Evolutionary conservation across 2,797 vertebrate genomes (phyloP).

Genomic region (Hydrolagus colliei): DNA sequence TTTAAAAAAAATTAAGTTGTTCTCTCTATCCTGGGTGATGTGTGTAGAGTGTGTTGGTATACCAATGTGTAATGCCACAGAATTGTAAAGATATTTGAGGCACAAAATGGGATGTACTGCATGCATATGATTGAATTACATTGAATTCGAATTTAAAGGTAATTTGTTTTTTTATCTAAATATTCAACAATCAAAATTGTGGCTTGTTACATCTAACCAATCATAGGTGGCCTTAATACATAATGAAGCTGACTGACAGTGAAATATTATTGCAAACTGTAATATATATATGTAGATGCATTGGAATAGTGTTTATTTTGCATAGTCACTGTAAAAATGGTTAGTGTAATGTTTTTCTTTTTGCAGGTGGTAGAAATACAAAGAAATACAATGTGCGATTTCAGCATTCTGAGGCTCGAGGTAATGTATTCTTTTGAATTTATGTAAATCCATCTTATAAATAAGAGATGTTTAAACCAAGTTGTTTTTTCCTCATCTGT

Average conservation of each 20-base stretch:
- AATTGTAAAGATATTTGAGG: no score
- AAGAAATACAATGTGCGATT: slow-evolving; percentile 54
- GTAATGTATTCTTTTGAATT: slow-evolving; percentile 45
- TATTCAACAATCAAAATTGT: no score
- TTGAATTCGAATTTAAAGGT: no score
- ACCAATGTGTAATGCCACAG: no score
- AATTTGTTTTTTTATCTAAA: no score
- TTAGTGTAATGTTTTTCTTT: slow-evolving; percentile 31
- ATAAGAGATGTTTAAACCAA: no score
- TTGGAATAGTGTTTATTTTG: neutral
- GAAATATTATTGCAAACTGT: neutral
- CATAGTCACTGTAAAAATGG: neutral
- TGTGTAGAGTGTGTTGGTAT: no score
- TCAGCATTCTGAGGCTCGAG: slow-evolving; percentile 54
- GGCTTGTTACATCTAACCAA: no score
- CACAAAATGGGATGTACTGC: neutral
- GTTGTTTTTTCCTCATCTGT: no score
- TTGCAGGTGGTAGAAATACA: slow-evolving; percentile 57
- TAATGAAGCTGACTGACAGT: neutral
- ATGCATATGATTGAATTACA: neutral
- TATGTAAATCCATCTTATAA: neutral
- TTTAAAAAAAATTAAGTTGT: no score
- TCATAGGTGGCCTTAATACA: no score
- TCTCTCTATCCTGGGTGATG: no score
- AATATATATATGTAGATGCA: neutral